phyloP scores from a whole-genome alignment of 2,797 vertebrate genomes.

The Natrix natrix region DNA sequence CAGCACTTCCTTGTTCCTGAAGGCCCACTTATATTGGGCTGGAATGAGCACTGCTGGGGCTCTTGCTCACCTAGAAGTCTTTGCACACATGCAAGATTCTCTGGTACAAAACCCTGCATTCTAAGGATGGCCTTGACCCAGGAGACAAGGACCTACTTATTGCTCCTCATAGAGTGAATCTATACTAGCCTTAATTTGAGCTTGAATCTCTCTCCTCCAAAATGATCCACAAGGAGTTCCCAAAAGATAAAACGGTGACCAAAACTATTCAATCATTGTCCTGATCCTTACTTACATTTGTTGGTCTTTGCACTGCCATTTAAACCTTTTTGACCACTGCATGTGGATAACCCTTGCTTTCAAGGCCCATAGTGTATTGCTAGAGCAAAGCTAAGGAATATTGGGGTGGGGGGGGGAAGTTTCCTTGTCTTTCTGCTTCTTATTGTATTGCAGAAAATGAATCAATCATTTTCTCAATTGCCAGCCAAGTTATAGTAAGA shows the following conservation, averaged over 20 bases:
- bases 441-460: conserved; percentile 50
- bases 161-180: neutral
- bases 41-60: neutral
- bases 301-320: neutral
- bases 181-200: neutral
- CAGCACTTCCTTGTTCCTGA: neutral
- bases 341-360: neutral
- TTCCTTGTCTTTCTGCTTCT: conserved; percentile 43
- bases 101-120: neutral
- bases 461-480: conserved; percentile 50
- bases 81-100: neutral
- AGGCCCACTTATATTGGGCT: neutral
- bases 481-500: conserved; percentile 39
- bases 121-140: neutral
- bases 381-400: neutral
- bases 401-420: conserved; percentile 19
- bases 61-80: neutral
- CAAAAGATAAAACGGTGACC: neutral
- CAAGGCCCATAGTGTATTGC: neutral
- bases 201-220: neutral
- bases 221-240: neutral
- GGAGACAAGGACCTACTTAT: neutral
- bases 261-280: neutral
- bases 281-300: neutral
- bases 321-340: neutral